Evolutionary conservation across 2,888 invertebrate species (phyloP).

Genomic region (Homarus gammarus): DNA sequence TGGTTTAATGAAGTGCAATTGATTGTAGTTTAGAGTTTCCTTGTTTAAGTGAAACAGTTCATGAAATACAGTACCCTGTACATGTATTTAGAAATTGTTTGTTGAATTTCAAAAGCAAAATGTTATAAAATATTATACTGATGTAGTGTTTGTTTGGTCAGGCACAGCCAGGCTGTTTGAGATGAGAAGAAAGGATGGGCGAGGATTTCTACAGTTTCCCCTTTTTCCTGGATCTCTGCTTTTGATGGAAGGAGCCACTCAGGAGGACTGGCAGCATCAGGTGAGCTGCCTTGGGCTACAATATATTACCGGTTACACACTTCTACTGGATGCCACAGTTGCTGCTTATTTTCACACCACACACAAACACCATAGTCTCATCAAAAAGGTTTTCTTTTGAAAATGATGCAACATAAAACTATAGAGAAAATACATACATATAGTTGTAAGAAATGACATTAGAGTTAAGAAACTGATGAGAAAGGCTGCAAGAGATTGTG

Average conservation of each 20-base stretch:
- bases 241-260: slow-evolving; percentile 81
- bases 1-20: too few species aligned
- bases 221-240: slow-evolving; percentile 80
- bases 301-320: background rate
- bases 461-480: background rate
- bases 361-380: background rate
- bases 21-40: background rate
- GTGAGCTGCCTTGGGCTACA: slow-evolving; percentile 52
- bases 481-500: too few species aligned
- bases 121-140: too few species aligned
- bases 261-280: slow-evolving; percentile 80
- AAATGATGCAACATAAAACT: background rate
- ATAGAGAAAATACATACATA: background rate
- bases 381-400: background rate
- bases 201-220: slow-evolving; percentile 78
- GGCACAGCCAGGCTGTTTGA: slow-evolving; percentile 80
- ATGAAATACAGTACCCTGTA: too few species aligned
- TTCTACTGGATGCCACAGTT: background rate
- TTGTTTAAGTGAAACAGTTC: background rate
- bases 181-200: slow-evolving; percentile 79
- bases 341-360: background rate
- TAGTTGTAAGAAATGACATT: background rate
- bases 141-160: slow-evolving; percentile 78
- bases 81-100: too few species aligned
- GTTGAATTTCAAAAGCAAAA: too few species aligned